A percentile compares a stretch with the other conserved stretches of the same genome.
These are phyloP conservation scores for Istiophorus platypterus DNA, from an alignment of 2,113 vertebrate species.

Conservation along the genomic window DNA sequence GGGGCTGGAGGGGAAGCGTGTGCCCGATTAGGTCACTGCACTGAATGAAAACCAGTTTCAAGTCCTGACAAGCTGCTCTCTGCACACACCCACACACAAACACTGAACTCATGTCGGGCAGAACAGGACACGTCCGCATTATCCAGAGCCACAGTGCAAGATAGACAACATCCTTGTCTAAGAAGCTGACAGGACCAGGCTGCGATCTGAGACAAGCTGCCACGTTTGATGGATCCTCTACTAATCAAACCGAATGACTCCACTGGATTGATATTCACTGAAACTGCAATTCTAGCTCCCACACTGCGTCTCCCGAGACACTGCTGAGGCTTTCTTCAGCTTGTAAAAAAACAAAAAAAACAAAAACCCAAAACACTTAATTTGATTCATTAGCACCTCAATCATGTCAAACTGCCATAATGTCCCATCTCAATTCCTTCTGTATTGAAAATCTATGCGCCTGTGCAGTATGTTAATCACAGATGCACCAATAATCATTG, in stretches of 20 bases:
- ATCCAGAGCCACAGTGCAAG: not conserved
- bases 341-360: too few species aligned
- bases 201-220: not conserved
- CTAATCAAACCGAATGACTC: too few species aligned
- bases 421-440: not conserved
- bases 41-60: conserved; percentile 10
- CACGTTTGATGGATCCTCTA: not conserved
- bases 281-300: not conserved
- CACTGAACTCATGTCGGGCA: not conserved
- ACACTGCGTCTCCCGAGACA: not conserved
- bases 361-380: too few species aligned
- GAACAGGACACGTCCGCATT: conserved; percentile 22
- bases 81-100: conserved; percentile 18
- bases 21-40: conserved; percentile 5
- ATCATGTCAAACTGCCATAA: not conserved
- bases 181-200: not conserved
- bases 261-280: not conserved
- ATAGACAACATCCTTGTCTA: not conserved
- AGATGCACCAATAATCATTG: not conserved
- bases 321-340: not conserved
- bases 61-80: conserved; percentile 46
- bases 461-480: not conserved
- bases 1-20: conserved; percentile 2
- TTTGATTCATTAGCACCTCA: conserved; percentile 10
- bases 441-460: not conserved